These are phyloP conservation scores for Caenorhabditis sulstoni DNA, from an alignment of 2,888 invertebrate genomes.

Conservation along the genomic window DNA sequence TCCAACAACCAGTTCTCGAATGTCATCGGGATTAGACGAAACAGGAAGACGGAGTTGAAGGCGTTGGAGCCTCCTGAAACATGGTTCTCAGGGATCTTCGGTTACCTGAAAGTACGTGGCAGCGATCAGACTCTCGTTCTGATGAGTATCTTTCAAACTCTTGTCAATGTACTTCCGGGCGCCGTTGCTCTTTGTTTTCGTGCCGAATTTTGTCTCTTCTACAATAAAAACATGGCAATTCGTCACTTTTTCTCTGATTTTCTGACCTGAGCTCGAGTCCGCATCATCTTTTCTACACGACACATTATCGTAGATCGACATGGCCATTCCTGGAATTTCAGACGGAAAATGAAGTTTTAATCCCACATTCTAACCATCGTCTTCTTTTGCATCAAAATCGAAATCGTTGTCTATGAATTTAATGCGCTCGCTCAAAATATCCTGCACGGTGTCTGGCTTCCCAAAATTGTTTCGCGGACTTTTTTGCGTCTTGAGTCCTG, in stretches of 20 bases:
- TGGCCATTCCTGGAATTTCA: slow-evolving; percentile 50
- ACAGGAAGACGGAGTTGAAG: too few species aligned
- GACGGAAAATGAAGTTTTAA: too few species aligned
- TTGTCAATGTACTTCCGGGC: slow-evolving; percentile 46
- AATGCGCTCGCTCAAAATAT: slow-evolving; percentile 56
- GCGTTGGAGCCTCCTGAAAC: too few species aligned
- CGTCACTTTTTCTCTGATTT: background rate
- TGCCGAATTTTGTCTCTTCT: slow-evolving; percentile 55
- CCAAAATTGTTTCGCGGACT: slow-evolving; percentile 34
- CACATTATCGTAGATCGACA: slow-evolving; percentile 63
- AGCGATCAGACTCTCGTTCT: slow-evolving; percentile 49
- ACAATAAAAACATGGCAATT: slow-evolving; percentile 1
- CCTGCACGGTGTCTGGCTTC: slow-evolving; percentile 58
- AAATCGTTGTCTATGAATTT: slow-evolving; percentile 62
- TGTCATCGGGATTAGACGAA: slow-evolving; percentile 33
- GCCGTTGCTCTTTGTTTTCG: slow-evolving; percentile 31
- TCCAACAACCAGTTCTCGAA: slow-evolving; percentile 17
- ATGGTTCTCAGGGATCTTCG: background rate
- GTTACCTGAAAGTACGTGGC: slow-evolving; percentile 59
- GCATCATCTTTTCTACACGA: slow-evolving; percentile 54
- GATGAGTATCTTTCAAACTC: slow-evolving; percentile 32
- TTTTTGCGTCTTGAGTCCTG: slow-evolving; percentile 52
- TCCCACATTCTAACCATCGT: slow-evolving; percentile 47
- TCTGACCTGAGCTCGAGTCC: slow-evolving; percentile 50
- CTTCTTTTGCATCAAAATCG: slow-evolving; percentile 53